Conservation (phyloP, 2,888 invertebrate species). For the Dichetophora obliterata region DNA sequence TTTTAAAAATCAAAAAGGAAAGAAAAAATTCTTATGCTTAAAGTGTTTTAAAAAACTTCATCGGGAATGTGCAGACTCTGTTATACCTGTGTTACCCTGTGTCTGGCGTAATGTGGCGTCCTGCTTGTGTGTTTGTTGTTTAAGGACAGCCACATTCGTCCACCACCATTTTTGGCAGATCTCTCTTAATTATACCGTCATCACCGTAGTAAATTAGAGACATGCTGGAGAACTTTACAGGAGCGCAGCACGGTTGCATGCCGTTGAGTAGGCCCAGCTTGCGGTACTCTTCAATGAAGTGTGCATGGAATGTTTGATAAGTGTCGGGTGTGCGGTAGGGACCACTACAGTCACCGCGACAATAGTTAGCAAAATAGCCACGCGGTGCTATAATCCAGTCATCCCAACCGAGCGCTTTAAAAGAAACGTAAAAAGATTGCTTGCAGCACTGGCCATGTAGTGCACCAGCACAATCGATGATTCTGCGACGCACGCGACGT, state of each 20-base stretch:
- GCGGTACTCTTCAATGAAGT: conserved; percentile 90
- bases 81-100: no score
- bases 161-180: conserved; percentile 95
- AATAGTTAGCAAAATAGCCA: conserved; percentile 95
- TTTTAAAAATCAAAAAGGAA: not conserved
- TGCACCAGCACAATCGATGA: conserved; percentile 83
- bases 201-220: conserved; percentile 92
- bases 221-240: conserved; percentile 91
- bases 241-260: conserved; percentile 92
- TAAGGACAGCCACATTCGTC: conserved; percentile 93
- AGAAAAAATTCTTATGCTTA: no score
- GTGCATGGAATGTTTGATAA: conserved; percentile 89
- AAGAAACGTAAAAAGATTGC: conserved; percentile 91
- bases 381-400: conserved; percentile 93
- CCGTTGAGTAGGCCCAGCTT: conserved; percentile 81
- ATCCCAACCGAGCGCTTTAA: conserved; percentile 92
- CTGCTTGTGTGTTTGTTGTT: not conserved
- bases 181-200: conserved; percentile 89
- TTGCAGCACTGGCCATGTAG: conserved; percentile 83
- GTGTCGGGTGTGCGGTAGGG: conserved; percentile 84
- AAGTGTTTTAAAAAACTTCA: not conserved
- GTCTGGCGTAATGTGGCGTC: no score
- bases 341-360: conserved; percentile 88
- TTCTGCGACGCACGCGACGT: conserved; percentile 81
- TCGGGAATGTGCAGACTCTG: not conserved